Percentiles rank a stretch among this genome's conserved stretches.
These are phyloP conservation scores for Cavia porcellus DNA, from an alignment of 2,113 vertebrate species.

Conservation along the genomic window DNA sequence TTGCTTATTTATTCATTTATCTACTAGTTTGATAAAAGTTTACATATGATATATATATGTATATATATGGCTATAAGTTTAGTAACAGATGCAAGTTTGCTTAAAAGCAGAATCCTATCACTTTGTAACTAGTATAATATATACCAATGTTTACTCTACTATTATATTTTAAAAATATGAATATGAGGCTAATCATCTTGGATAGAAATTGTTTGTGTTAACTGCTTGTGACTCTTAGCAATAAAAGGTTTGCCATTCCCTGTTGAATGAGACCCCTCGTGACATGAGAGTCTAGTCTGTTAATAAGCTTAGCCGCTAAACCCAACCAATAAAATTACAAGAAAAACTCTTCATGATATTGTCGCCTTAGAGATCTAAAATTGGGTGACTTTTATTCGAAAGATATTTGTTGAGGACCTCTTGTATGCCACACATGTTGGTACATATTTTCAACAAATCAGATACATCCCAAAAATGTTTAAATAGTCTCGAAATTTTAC, in stretches of 20 bases:
- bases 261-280: not conserved
- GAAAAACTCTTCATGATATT: not conserved
- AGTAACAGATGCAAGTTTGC: not conserved
- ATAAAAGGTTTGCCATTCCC: not conserved
- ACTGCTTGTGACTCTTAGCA: not conserved
- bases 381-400: not conserved
- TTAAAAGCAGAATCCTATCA: not conserved
- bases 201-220: not conserved
- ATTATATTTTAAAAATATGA: slow-evolving; percentile 43
- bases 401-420: not conserved
- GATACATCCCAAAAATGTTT: not conserved
- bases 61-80: not conserved
- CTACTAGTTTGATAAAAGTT: not conserved
- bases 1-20: not conserved
- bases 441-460: slow-evolving; percentile 8
- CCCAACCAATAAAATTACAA: not conserved
- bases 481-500: not conserved
- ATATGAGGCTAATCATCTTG: not conserved
- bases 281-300: not conserved
- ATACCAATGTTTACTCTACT: not conserved
- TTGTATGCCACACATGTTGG: not conserved
- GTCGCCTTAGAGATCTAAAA: not conserved
- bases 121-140: slow-evolving; percentile 21
- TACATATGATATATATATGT: not conserved
- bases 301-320: not conserved